Base-by-base conservation (phyloP, 2,797 vertebrate genomes). In the Sebastes trivittatus region DNA sequence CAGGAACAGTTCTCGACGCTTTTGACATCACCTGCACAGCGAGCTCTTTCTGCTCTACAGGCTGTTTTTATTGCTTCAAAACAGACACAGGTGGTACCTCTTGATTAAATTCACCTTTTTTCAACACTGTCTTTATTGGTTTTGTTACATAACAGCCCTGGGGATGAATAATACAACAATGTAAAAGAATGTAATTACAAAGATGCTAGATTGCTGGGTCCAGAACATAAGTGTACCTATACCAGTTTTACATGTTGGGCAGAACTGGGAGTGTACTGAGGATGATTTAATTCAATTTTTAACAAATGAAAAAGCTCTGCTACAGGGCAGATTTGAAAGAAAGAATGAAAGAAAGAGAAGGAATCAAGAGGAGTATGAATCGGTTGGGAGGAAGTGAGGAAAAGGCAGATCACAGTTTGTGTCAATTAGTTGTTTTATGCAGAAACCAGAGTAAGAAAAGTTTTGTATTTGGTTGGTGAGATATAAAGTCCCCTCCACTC, bases 41-140 rank as follows among this genome's bases (percentile, higher is more conserved):
- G 18, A 77, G 73, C 49, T 58, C 79, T 36, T 94, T 94, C 54
- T 97, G 94, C 89, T 71, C 72, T 23, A 23, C 46, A 1, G 87
- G 11, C 14, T 96, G 98, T 85, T 89, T 89, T 0, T 97, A 97
- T 64, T 98, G 97, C 94, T 96, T 98, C 86, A 96, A 77, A 69
- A 94, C 94, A 14, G 83, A 84, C 64, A 85, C 85, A 54, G 95
- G 95, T 96, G 60, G 27, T 4, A 4, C 52, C 2, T 14, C 13
- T 73, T 20, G 16, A 11, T 46, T n/a, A 7, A 20, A 55, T 34
- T 34, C 4, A 42, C 5, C 2, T 5, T 52, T 52, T 46, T 46
- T 18, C 6, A 46, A 46, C 42, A 18, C 3, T 46, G 3, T 46
- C 42, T 46, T 46, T 46, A 46, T 46, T 46, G 16, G 42, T 46